Percentiles rank a stretch among this genome's conserved stretches.
These are phyloP conservation scores for Gymnarchus niloticus DNA, from an alignment of 2,113 vertebrate species.

Conservation along the genomic window DNA sequence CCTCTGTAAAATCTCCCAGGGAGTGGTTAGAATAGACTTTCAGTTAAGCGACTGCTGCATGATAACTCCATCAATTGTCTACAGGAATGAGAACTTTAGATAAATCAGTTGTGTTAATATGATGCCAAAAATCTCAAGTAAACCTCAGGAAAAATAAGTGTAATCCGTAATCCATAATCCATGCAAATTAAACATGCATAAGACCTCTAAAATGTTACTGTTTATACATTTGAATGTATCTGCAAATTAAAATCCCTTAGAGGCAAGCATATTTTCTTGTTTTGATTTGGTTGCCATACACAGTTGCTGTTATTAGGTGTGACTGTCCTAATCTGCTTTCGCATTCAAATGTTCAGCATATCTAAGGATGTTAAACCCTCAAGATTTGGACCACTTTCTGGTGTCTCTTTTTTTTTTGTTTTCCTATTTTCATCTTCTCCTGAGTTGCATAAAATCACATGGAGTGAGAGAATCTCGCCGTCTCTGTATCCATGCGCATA, in stretches of 20 bases:
- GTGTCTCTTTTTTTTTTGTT: slow-evolving; percentile 12
- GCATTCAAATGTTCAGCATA: neutral
- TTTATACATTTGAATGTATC: neutral
- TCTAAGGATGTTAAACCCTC: neutral
- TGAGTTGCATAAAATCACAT: slow-evolving; percentile 14
- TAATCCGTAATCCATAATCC: no score
- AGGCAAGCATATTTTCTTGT: slow-evolving; percentile 19
- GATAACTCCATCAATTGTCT: no score
- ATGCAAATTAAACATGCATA: neutral
- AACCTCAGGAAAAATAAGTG: neutral
- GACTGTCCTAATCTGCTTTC: slow-evolving; percentile 5
- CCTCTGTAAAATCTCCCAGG: no score
- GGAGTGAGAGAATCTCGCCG: neutral
- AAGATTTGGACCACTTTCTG: slow-evolving; percentile 16
- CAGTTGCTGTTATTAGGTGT: slow-evolving; percentile 10
- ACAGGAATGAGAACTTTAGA: no score
- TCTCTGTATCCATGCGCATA: no score
- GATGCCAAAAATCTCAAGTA: no score
- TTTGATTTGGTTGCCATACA: neutral
- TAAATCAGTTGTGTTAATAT: no score
- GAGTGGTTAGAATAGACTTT: no score
- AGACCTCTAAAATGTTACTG: neutral
- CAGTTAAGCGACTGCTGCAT: no score
- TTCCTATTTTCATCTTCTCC: neutral
- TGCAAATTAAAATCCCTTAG: neutral